phyloP scores from a whole-genome alignment of 2,113 vertebrate genomes.

The Pachyramphus minor region DNA sequence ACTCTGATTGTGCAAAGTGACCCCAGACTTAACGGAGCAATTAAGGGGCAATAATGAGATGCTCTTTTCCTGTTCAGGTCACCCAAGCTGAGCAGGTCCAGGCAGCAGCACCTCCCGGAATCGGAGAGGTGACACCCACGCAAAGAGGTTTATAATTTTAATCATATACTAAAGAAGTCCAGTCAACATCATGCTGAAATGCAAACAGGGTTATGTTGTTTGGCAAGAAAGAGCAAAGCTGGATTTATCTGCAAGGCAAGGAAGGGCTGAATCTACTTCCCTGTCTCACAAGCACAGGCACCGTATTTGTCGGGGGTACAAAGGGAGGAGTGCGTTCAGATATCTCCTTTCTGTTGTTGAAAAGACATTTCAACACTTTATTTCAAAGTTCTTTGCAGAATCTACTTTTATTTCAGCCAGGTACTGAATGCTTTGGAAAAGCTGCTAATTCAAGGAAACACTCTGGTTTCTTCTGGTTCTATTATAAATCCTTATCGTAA shows the following conservation, averaged over 20 bases:
- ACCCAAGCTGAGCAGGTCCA: accelerated
- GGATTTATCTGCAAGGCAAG: not conserved
- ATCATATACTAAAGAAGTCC: not conserved
- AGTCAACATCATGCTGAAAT: not conserved
- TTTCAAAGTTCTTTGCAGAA: not conserved
- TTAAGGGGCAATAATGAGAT: not conserved
- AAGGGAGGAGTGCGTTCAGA: not conserved
- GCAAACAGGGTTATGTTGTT: not conserved
- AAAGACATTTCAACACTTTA: not conserved
- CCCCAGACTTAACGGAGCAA: not conserved
- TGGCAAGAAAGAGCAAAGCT: not conserved
- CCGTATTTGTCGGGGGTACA: accelerated
- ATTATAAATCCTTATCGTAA: not conserved
- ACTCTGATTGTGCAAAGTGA: not conserved
- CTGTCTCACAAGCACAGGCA: too few relatives aligned
- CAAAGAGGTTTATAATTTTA: not conserved
- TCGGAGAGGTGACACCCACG: not conserved
- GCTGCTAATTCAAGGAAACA: not conserved
- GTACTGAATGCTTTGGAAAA: not conserved
- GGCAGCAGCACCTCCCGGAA: not conserved
- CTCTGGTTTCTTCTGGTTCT: not conserved
- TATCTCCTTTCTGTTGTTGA: not conserved
- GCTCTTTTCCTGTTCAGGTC: not conserved
- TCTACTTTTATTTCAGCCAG: not conserved
- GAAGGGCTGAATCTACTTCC: not conserved